Evolutionary conservation across 53 echinoderm and acorn worm genomes (phyloP).

Genomic region (Antedon mediterranea): DNA sequence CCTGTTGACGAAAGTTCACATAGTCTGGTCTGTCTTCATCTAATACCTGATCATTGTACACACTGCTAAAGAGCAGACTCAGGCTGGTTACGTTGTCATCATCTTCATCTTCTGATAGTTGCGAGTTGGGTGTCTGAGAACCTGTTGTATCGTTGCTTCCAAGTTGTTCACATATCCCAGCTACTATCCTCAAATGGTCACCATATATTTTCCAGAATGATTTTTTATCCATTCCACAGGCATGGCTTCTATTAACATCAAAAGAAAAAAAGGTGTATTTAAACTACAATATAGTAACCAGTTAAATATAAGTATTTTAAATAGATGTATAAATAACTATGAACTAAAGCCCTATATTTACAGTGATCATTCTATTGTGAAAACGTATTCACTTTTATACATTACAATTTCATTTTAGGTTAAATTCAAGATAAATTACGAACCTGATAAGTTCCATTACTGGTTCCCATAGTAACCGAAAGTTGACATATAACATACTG

Average conservation of each 20-base stretch:
- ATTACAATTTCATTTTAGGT: no score
- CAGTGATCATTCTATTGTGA: no score
- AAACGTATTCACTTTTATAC: no score
- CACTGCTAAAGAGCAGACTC: constrained; percentile 16
- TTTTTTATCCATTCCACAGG: constrained; percentile 62
- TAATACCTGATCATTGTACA: neutral
- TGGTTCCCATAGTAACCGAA: constrained; percentile 88
- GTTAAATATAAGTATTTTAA: no score
- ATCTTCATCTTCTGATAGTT: neutral
- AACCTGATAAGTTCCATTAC: constrained; percentile 67
- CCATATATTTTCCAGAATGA: constrained; percentile 59
- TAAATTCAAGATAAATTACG: no score
- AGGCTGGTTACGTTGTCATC: neutral
- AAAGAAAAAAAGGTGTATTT: no score
- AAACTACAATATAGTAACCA: no score
- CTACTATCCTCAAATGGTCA: constrained; percentile 28
- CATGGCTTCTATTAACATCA: constrained; percentile 43
- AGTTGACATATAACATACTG: constrained; percentile 65
- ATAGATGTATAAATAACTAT: no score
- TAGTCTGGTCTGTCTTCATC: constrained; percentile 53
- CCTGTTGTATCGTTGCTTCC: neutral
- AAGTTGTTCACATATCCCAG: constrained; percentile 13
- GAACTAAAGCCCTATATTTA: no score
- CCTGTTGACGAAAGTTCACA: constrained; percentile 36
- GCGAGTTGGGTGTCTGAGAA: neutral